Evolutionary conservation across 2,113 vertebrate genomes (phyloP), one percentile per base, ranked within the genome.

Genomic region (Lucifuga dentata): DNA sequence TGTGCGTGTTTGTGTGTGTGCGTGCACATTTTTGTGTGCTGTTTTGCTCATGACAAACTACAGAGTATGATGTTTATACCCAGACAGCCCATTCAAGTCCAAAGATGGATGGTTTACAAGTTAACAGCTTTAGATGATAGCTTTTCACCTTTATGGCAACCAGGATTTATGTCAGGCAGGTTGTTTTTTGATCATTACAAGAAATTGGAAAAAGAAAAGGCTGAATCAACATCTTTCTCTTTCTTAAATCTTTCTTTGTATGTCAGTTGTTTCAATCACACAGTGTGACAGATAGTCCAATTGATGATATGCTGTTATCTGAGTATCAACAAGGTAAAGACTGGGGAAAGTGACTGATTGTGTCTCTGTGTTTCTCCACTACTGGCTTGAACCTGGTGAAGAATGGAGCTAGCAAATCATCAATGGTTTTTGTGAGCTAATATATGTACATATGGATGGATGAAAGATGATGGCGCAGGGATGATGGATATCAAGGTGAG

Each of bases 311-410:
- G 70, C 43, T 15, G 35, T 87, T 29, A 86, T 88, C 77, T 70
- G 88, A 85, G 82, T 77, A 84, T 92, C 89, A 86, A 86, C 76
- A 81, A 88, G 80, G 75, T 85, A 83, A 90, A 85, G 89, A 88
- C 90, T 84, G 55, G 74, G 66, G 78, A 76, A 78, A 71, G 77
- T 91, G 90, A 93, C 84, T 80, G 80, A 93, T 90, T 76, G 86
- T 62, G 77, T 80, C 78, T 80, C 71, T 40, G 68, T 78, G 73
- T 77, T 84, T 79, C 69, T 92, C 79, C 69, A 88, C 91, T 88
- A 90, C 73, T n/a, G n/a, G 53, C 40, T 79, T 64, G 26, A 73
- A 50, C 48, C 60, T 70, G 51, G 46, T 79, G 83, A 85, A 61
- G 62, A 78, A 88, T 80, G 52, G 68, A 65, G 38, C 35, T 21